Conservation (phyloP, 1,140 invertebrate genomes). For the Parapsyche elsis region DNA sequence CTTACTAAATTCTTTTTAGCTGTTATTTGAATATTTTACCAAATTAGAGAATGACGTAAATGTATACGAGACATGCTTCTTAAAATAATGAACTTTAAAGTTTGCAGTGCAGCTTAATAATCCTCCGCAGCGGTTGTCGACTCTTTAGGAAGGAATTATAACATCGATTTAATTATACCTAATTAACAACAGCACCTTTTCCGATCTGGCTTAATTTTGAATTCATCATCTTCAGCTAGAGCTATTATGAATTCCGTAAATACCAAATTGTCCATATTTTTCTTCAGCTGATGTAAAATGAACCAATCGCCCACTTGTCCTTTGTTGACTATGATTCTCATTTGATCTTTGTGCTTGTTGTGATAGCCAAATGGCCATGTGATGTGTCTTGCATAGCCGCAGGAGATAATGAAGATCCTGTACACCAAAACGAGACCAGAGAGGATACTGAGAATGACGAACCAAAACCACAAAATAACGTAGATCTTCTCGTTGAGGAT, state of each 20-base stretch:
- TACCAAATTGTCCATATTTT: conserved; percentile 42
- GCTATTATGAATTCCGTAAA: conserved; percentile 48
- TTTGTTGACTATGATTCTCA: background rate
- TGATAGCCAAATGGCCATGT: background rate
- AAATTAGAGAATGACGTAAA: no score
- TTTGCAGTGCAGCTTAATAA: no score
- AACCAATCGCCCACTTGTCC: conserved; percentile 26
- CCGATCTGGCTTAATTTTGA: no score
- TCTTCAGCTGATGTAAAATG: conserved; percentile 5
- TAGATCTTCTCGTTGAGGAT: conserved; percentile 94
- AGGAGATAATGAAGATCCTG: conserved; percentile 61
- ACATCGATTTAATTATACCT: no score
- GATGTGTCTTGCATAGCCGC: background rate
- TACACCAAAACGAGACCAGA: conserved; percentile 84
- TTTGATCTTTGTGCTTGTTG: background rate
- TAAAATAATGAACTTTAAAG: no score
- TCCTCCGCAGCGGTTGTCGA: no score
- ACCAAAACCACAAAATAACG: conserved; percentile 92
- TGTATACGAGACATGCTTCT: no score
- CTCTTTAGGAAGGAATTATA: no score
- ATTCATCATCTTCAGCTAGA: no score
- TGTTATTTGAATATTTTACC: no score
- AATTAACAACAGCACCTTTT: no score
- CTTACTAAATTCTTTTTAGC: no score
- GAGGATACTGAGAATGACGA: conserved; percentile 77